Evolutionary conservation across 2,797 vertebrate genomes (phyloP).

Genomic region (Girardinus metallicus): DNA sequence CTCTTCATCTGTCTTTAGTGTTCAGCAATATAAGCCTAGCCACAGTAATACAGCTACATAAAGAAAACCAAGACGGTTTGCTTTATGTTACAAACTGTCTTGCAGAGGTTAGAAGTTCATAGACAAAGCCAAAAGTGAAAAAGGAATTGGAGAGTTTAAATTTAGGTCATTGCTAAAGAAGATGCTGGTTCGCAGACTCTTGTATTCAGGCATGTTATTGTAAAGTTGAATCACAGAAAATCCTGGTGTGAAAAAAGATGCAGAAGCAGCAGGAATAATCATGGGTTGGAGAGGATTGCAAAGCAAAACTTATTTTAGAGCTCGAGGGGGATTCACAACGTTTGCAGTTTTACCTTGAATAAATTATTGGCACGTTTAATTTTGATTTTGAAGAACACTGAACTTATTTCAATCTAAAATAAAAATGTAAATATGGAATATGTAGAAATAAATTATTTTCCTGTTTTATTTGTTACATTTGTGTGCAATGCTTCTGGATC

Average conservation of each 20-base stretch:
- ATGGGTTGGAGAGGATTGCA: background rate
- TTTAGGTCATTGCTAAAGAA: background rate
- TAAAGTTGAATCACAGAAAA: background rate
- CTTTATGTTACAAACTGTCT: background rate
- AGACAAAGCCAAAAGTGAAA: background rate
- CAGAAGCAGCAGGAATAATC: background rate
- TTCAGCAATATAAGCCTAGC: constrained; percentile 49
- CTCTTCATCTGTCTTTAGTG: constrained; percentile 48
- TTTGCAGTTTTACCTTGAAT: background rate
- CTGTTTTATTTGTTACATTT: background rate
- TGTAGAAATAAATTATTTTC: background rate
- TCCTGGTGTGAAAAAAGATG: background rate
- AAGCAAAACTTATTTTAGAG: background rate
- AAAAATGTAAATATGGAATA: background rate
- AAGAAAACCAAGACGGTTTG: constrained; percentile 20
- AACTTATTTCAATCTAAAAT: background rate
- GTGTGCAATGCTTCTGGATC: background rate
- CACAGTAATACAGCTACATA: constrained; percentile 24
- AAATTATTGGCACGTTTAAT: background rate
- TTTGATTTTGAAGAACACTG: background rate
- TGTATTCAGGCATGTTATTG: background rate
- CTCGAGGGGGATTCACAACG: background rate
- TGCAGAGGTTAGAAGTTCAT: constrained; percentile 14
- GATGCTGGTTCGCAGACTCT: background rate
- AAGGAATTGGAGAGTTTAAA: background rate